phyloP scores from a whole-genome alignment of 2,113 vertebrate species.

The Dolichallabes microphthalmus region DNA sequence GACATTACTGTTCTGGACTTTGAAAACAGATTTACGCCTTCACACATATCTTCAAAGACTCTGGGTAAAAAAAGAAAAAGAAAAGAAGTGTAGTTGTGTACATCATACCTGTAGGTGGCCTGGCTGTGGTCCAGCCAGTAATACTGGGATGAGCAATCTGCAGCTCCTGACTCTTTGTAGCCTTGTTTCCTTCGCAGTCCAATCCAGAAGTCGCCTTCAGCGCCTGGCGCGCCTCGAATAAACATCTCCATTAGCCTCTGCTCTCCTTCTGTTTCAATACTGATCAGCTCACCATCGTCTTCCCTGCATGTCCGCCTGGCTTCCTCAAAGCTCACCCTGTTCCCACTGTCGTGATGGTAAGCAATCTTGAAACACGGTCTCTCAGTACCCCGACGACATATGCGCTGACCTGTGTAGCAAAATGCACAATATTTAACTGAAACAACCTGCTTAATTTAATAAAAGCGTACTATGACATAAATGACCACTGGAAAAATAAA shows the following conservation, averaged over 20 bases:
- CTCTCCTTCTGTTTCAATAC: slow-evolving; percentile 83
- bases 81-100: not conserved
- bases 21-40: not conserved
- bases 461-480: not conserved
- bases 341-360: slow-evolving; percentile 80
- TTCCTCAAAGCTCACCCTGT: slow-evolving; percentile 78
- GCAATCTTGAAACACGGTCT: slow-evolving; percentile 88
- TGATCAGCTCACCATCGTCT: slow-evolving; percentile 83
- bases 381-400: slow-evolving; percentile 84
- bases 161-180: slow-evolving; percentile 55
- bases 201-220: slow-evolving; percentile 92
- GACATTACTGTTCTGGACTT: not conserved
- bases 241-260: slow-evolving; percentile 84
- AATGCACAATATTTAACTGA: not conserved
- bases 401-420: slow-evolving; percentile 76
- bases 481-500: not conserved
- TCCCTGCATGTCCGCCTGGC: slow-evolving; percentile 76
- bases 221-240: slow-evolving; percentile 73
- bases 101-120: slow-evolving; percentile 79
- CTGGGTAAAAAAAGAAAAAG: not conserved
- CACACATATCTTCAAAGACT: not conserved
- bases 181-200: slow-evolving; percentile 77
- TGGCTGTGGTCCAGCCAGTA: slow-evolving; percentile 86
- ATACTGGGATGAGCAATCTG: slow-evolving; percentile 77
- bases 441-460: not conserved